Evolutionary conservation across 2,113 vertebrate genomes (phyloP), one percentile per base, ranked within the genome.

Genomic region (Leptocoma aspasia): DNA sequence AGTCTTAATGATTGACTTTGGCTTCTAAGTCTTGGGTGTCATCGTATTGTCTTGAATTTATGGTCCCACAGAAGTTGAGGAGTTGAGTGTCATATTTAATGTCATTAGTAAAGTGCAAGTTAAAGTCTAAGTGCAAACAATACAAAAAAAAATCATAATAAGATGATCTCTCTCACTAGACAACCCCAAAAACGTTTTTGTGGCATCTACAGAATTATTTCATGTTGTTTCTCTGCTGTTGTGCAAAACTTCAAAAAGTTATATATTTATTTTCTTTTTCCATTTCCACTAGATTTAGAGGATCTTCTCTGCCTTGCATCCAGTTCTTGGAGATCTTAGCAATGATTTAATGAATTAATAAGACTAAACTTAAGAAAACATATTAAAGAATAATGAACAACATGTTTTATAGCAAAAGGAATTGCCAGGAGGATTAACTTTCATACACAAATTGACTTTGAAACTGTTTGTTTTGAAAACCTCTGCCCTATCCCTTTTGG

Each of bases 291-390:
- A 54, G 45, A 80, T 95, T 70, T 72, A 80, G 45, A 49, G 26
- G 69, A 31, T 78, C 69, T 35, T 87, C 52, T 76, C 31, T 37
- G 13, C 23, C 76, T 92, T 92, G 20, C 21, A 68, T 84, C 47
- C 70, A 72, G 41, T 87, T 96, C 80, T 76, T 86, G 7, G 41
- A 83, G 33, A 90, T 92, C 35, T 45, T 45, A 79, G 49, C 54
- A 69, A 33, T 95, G 86, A 96, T 95, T 95, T 96, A 96, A 96
- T 93, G 96, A 93, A 90, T 92, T 96, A 95, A 95, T 96, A 96
- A 97, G 42, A 42, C 41, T 75, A 53, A 94, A 92, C 37, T 60
- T 90, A 75, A 52, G 77, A 82, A 96, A 93, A 57, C 49, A 19
- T 94, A 95, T 89, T 88, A 94, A 96, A 89, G 79, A 88, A 61